Base-by-base conservation (phyloP, 2,888 invertebrate genomes). In the Fragum sueziense region DNA sequence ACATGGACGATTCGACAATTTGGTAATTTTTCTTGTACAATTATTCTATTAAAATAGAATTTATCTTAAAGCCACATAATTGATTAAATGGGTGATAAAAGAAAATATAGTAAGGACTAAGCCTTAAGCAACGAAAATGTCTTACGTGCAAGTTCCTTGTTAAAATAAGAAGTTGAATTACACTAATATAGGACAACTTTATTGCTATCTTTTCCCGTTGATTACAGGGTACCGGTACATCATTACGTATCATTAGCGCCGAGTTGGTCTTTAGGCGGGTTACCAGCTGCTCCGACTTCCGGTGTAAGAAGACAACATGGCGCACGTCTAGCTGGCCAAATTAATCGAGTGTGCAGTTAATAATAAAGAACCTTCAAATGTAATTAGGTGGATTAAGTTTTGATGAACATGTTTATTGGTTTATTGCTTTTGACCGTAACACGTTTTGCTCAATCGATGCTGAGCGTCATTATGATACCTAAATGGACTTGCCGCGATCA, bases 231-330 rank as follows among this genome's bases (percentile, higher is more conserved):
- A 37, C n/a, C 1, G n/a, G 41, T 20, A 25, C 25, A 27, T 65
- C 65, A 65, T 65, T 65, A 65, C 65, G 65, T 65, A 37, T 65
- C 65, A 65, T 65, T 65, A 65, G 65, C 65, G 37, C 37, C 41
- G 22, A 65, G 37, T 65, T 65, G 17, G 37, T n/a, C 41, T 41
- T 34, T 34, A 14, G 34, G 65, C 65, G 65, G 65, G 65, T 65
- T 41, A 65, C 65, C 65, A 65, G 65, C 65, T 65, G 65, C 41
- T 65, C 2, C 65, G 29, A 34, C 65, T 65, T 65, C 65, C 65
- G 65, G 41, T 65, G 20, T 22, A 65, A 27, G 34, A 65, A 65
- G 65, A 65, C 65, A 65, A 37, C 41, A 65, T 65, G 65, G 65
- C 65, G 65, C 65, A 65, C 25, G 20, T 41, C 31, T 9, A 4